These are phyloP conservation scores for Mustelus asterias DNA, from an alignment of 2,113 vertebrate species.

Conservation along the genomic window DNA sequence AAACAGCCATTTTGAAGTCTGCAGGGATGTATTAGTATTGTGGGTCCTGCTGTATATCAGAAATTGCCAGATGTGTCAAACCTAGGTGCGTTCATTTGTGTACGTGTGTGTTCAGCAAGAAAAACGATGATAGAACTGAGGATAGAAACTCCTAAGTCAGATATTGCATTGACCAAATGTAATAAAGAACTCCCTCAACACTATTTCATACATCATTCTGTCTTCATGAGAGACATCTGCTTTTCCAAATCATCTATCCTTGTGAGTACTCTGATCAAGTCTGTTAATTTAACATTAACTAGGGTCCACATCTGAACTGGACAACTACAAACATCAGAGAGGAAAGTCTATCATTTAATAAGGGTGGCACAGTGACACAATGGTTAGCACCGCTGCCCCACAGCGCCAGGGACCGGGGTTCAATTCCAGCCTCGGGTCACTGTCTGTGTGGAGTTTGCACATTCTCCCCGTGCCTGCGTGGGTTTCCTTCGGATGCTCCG, in stretches of 20 bases:
- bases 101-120: neutral
- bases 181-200: neutral
- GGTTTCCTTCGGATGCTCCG: too few relatives aligned
- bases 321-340: neutral
- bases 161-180: neutral
- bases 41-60: neutral
- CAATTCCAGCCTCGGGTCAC: too few relatives aligned
- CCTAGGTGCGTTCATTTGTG: neutral
- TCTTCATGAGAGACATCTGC: neutral
- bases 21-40: slow-evolving; percentile 13
- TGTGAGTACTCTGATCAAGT: neutral
- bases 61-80: slow-evolving; percentile 24
- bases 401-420: too few relatives aligned
- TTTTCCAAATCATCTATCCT: neutral
- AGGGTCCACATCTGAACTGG: neutral
- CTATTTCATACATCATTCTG: neutral
- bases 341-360: neutral
- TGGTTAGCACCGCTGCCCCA: too few relatives aligned
- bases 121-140: neutral
- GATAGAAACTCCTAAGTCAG: neutral
- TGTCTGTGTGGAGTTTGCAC: too few relatives aligned
- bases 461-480: too few relatives aligned
- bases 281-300: neutral
- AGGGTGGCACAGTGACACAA: too few relatives aligned
- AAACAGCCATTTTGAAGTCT: slow-evolving; percentile 22